Evolutionary conservation across 2,113 vertebrate species (phyloP).

Genomic region (Muntiacus muntjak): DNA sequence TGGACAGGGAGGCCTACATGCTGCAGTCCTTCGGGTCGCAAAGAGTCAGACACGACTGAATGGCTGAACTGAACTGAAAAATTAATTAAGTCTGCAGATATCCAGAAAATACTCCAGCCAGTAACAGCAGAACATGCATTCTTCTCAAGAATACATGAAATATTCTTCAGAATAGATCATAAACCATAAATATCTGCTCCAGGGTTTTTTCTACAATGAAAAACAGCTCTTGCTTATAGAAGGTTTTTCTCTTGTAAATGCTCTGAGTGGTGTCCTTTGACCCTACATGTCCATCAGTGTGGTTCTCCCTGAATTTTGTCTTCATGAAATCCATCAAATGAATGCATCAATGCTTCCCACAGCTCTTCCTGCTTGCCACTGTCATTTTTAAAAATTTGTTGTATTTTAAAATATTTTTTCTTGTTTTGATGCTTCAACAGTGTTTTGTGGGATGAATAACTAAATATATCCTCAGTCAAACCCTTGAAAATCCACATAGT

Average conservation of each 20-base stretch:
- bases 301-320: neutral
- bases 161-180: neutral
- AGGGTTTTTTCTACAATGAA: neutral
- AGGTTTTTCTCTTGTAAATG: neutral
- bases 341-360: neutral
- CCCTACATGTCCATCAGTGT: neutral
- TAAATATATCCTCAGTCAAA: neutral
- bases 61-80: neutral
- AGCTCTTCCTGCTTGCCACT: neutral
- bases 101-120: neutral
- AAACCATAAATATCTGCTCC: neutral
- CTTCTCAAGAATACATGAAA: neutral
- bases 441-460: neutral
- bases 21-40: too few relatives aligned
- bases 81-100: neutral
- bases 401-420: neutral
- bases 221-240: neutral
- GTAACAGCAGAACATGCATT: neutral
- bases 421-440: neutral
- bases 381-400: neutral
- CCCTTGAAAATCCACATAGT: neutral
- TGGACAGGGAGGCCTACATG: too few relatives aligned
- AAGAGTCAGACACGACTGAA: too few relatives aligned
- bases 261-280: neutral
- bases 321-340: neutral